Evolutionary conservation across 1,140 invertebrate species (phyloP), one percentile per base, ranked within the genome.

Genomic region (Neotoxoptera formosana): DNA sequence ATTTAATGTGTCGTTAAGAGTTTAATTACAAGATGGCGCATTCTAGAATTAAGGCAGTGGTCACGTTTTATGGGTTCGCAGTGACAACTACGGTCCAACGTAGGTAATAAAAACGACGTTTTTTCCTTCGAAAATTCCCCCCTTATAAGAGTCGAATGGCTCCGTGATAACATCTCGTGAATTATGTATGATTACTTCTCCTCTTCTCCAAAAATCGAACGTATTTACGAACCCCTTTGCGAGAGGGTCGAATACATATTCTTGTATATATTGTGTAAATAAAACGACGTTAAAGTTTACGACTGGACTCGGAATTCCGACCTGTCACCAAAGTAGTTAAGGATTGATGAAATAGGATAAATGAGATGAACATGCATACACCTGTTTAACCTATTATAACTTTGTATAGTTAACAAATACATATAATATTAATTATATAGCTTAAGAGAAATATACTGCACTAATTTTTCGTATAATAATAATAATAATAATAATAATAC

Each of bases 1-100:
- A 90, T 21, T 90, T 90, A 90, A 90, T 90, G 89, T 90, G 89
- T 90, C 89, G 56, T 90, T 90, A 90, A 90, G 56, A 67, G 89
- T 90, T 90, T 90, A 90, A 90, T 90, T 90, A 90, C 89, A 90
- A 90, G 34, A 90, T 90, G 89, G 89, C 89, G 53, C 67, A 45
- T 67, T 90, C 53, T 56, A 76, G n/a, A 76, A 76, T 76, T 76
- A 76, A 76, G 60, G 60, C 30, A 76, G 30, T n/a, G 45, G 45
- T 47, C 34, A 60, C 89, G 56, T 45, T 90, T 90, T 90, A 90
- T 56, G 88, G 30, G 53, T 36, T 51, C 88, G 21, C 34, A 41
- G 89, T 60, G 89, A 90, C 89, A 56, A 41, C 53, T 21, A 9
- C 53, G 47, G 30, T 21, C 34, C 23, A 25, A 90, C 23, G 23